Base-by-base conservation (phyloP, 1,140 invertebrate genomes). In the Metopolophium dirhodum region DNA sequence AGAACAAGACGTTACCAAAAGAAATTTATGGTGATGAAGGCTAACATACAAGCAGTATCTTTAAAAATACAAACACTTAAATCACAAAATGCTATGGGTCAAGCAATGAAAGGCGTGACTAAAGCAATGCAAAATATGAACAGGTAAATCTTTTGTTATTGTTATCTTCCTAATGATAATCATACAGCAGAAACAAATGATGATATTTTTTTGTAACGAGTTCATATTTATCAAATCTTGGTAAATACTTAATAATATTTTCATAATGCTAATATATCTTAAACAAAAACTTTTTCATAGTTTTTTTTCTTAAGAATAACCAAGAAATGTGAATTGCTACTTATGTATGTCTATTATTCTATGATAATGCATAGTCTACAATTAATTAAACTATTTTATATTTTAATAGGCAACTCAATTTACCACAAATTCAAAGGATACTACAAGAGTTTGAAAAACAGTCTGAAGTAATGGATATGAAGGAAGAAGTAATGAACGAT, bases 401-500 rank as follows among this genome's bases (percentile, higher is more conserved):
- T 82, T 94, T 86, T 94, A 89, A 61, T 61, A 97, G 98, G 85
- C 97, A 99, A 96, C 95, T 99, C 94, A 99, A 99, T 96, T 96
- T 99, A 95, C 99, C 99, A 45, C 99, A 99, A 96, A 99, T 99
- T 95, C 99, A 99, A 95, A 99, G 98, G 95, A 99, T 99, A 94
- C 97, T 99, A 95, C 98, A 98, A 96, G 99, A 99, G 95, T 99
- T 99, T 96, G 99, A 99, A 95, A 99, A 99, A 95, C 99, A 99
- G 95, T 99, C 98, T 0, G 99, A 99, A 96, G 99, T 99, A 94
- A 99, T 99, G 99, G 99, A 99, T 95, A 99, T 99, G 99, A 99
- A 99, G 95, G 99, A 99, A 96, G 99, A 99, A 96, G 99, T 99
- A 96, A 99, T 99, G 97, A 99, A 99, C 95, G 99, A 99, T 96